A percentile compares a stretch with the other conserved stretches of the same genome.
phyloP scores from a whole-genome alignment of 1,140 invertebrate genomes.

The Chionoecetes opilio region DNA sequence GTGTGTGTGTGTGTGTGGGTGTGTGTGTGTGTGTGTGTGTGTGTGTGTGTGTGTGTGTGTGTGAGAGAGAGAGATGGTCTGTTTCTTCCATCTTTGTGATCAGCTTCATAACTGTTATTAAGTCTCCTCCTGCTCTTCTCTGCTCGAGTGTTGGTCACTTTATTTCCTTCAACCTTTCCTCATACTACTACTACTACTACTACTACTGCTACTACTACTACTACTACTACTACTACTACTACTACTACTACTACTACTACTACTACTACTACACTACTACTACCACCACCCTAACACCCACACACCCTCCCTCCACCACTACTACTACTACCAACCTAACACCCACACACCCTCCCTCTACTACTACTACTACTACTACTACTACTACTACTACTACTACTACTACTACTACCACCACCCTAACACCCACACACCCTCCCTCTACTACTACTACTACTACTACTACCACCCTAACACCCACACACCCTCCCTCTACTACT shows the following conservation, averaged over 20 bases:
- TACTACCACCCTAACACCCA: too few relatives aligned
- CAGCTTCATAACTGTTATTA: too few relatives aligned
- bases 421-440: too few relatives aligned
- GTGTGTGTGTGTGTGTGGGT: too few relatives aligned
- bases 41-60: slow-evolving; percentile 44
- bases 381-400: slow-evolving; percentile 11
- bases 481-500: too few relatives aligned
- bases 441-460: too few relatives aligned
- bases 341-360: not conserved
- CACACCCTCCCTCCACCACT: too few relatives aligned
- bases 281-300: not conserved
- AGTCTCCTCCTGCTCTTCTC: too few relatives aligned
- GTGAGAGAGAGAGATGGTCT: too few relatives aligned
- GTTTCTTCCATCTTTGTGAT: too few relatives aligned
- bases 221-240: slow-evolving; percentile 19
- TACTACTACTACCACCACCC: not conserved
- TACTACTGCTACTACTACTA: slow-evolving; percentile 30
- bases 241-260: slow-evolving; percentile 20
- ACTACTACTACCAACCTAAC: not conserved
- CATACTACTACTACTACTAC: slow-evolving; percentile 7
- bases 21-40: slow-evolving; percentile 24
- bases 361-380: not conserved
- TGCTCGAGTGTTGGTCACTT: too few relatives aligned
- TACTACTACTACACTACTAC: slow-evolving; percentile 29
- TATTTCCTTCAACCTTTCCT: not conserved